Conservation (phyloP, 2,888 invertebrate genomes). For the Caenorhabditis sp. region DNA sequence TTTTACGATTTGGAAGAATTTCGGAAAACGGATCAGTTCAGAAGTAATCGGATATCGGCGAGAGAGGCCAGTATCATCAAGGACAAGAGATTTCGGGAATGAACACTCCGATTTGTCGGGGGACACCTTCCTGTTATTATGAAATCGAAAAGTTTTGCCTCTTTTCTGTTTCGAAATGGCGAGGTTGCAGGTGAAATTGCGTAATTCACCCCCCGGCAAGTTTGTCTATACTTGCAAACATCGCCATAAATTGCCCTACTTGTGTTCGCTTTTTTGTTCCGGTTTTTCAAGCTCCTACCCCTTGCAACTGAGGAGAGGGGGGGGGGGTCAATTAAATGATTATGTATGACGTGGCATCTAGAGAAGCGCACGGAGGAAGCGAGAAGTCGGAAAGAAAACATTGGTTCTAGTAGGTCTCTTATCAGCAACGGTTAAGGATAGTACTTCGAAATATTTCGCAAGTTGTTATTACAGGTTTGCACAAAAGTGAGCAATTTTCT, state of each 20-base stretch:
- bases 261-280: constrained; percentile 24
- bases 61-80: constrained; percentile 46
- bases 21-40: constrained; percentile 19
- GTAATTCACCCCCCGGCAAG: constrained; percentile 19
- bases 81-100: constrained; percentile 51
- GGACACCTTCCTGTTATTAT: background rate
- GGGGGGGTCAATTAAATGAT: constrained; percentile 30
- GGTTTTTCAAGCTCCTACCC: background rate
- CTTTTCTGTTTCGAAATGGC: background rate
- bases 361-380: too few relatives aligned
- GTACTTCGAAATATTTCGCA: too few relatives aligned
- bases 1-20: constrained; percentile 51
- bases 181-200: constrained; percentile 13
- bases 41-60: constrained; percentile 37
- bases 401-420: too few relatives aligned
- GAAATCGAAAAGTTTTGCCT: background rate
- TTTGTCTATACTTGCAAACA: constrained; percentile 14
- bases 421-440: too few relatives aligned
- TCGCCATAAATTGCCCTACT: constrained; percentile 23
- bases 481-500: too few relatives aligned
- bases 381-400: too few relatives aligned
- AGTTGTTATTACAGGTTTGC: too few relatives aligned
- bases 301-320: background rate
- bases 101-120: constrained; percentile 30
- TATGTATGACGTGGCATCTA: background rate